Base-by-base conservation (phyloP, 2,888 invertebrate species). In the Diogma glabrata region DNA sequence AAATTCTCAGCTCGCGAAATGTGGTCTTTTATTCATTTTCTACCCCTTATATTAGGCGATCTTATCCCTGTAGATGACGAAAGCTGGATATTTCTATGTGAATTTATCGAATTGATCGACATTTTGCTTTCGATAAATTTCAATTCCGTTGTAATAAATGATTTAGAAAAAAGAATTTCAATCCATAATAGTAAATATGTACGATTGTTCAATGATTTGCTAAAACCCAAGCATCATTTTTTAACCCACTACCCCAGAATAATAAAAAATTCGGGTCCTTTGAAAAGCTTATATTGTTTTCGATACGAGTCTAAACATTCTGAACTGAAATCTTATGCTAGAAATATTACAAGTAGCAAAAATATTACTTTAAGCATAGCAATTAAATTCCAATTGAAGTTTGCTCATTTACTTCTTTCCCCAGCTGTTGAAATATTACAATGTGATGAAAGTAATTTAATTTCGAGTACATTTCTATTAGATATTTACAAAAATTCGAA, bases 171-270 rank as follows among this genome's bases (percentile, higher is more conserved):
- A 17, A 40, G 19, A 19, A 40, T 40, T 19, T 17, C 19, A 19
- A 40, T 19, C 12, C 40, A 40, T 40, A 40, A 40, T 19, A 40
- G 40, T 12, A 40, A 40, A 40, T 40, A 40, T 40, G 19, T 40
- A 17, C 40, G 40, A 3, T 12, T 40, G 12, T 40, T 40, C 12
- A 14, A 30, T 12, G 22, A 22, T 40, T 30, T 40, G n/a, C 19
- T 49, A 10, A 43, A 49, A 33, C 49, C 49, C 2, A 52, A 52
- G 7, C 40, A 38, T 30, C 52, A 49, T 17, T 45, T 52, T 17
- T 23, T 52, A 16, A 14, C 28, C 2, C 52, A 49, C 8, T 43
- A 52, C 10, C 33, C 49, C 2, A 28, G 40, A 12, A 26, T 28
- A 19, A 51, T 51, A n/a, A 38, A 9, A 22, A 28, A 28, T 10